Evolutionary conservation across 2,797 vertebrate species (phyloP), one percentile per base, ranked within the genome.

Genomic region (Tamandua tetradactyla): DNA sequence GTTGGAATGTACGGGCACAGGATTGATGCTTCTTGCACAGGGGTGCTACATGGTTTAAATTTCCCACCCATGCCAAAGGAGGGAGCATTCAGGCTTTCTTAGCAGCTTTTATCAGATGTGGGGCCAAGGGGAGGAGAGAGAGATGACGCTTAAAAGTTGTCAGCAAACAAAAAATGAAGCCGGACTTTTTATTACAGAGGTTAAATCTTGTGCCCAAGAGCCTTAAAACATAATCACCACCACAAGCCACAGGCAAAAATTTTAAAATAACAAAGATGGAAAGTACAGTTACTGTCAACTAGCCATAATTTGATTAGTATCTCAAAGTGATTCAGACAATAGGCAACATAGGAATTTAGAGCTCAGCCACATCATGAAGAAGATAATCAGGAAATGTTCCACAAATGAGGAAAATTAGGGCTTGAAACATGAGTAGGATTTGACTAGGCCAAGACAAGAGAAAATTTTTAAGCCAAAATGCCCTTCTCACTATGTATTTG

Each of bases 231-330:
- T 69, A 91, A 91, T 87, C 59, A 5, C 91, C 32, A 75, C 8
- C 57, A 3, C 55, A 90, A 95, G 49, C 84, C 80, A 92, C 11
- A 37, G 20, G 44, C 2, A 87, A 92, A 91, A 79, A 42, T 22
- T 78, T 74, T 89, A 57, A 93, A 94, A 76, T 87, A 61, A 52
- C 66, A 68, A 83, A 42, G 30, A 40, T n/a, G 79, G 64, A 37
- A 89, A 49, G 4, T 85, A 3, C 7, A 57, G 20, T 59, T 59
- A 87, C 59, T 78, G 4, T 71, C 7, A 92, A 86, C 17, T 78
- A 52, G 64, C 81, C 22, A 64, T 82, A 78, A 93, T 95, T 78
- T 87, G 62, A 93, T 64, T 88, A 78, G 47, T 83, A 62, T 92
- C 22, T 88, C 94, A 90, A 35, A 44, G 76, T 37, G 5, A 71